Evolutionary conservation across 2,797 vertebrate genomes (phyloP).

Genomic region (Alosa sapidissima): DNA sequence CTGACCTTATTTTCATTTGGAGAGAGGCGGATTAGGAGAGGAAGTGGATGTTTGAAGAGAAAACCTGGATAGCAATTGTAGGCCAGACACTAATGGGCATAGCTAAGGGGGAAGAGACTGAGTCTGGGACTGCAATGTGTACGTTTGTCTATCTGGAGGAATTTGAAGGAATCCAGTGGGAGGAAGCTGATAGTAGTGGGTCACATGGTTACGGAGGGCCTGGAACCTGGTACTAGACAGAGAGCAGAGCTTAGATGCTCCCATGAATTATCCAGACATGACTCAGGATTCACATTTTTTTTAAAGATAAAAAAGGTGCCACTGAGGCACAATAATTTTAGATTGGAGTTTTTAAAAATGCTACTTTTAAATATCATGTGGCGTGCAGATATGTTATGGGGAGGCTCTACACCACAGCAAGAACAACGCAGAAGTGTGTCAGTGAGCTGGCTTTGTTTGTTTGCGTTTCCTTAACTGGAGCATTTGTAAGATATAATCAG

Average conservation of each 20-base stretch:
- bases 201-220: slow-evolving; percentile 59
- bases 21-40: not conserved
- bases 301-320: not conserved
- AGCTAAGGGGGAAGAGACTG: slow-evolving; percentile 13
- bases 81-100: not conserved
- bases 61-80: not conserved
- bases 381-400: not conserved
- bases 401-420: not conserved
- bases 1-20: not conserved
- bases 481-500: slow-evolving; percentile 15
- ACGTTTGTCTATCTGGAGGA: slow-evolving; percentile 51
- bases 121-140: slow-evolving; percentile 43
- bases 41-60: slow-evolving; percentile 3
- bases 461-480: not conserved
- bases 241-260: not conserved
- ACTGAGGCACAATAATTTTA: not conserved
- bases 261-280: slow-evolving; percentile 27
- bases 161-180: slow-evolving; percentile 44
- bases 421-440: not conserved
- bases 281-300: slow-evolving; percentile 22
- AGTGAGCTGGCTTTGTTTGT: not conserved
- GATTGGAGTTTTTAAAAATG: not conserved
- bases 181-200: slow-evolving; percentile 37
- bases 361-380: not conserved
- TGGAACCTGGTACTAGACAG: slow-evolving; percentile 62